Evolutionary conservation across 1,140 invertebrate species (phyloP), one percentile per base, ranked within the genome.

Genomic region (Lepidurus couesii): DNA sequence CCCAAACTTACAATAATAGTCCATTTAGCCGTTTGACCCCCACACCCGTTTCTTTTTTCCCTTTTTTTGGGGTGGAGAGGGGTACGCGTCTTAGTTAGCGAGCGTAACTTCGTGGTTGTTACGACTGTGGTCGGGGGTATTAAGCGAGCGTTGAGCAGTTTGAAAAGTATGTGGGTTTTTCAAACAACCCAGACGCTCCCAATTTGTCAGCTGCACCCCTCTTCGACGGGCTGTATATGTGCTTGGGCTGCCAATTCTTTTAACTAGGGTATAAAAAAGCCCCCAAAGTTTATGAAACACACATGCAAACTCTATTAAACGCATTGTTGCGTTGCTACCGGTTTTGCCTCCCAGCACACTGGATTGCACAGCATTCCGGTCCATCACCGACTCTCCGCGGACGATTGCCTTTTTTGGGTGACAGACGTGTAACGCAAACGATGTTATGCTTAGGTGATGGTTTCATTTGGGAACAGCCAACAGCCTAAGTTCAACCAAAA

Each of bases 181-280:
- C 53, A n/a, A 9, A 65, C 16, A 16, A 65, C 8, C 53, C 53
- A 65, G 53, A 65, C 53, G 53, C n/a, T 13, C 53, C 21, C 53
- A 65, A 65, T 65, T 65, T 65, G 53, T 65, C 53, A 65, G 53
- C 53, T 65, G 53, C 53, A 65, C 53, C 53, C 53, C 53, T 65
- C 53, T 21, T 13, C 53, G 16, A n/a, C 53, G 16, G 53, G 16
- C 53, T n/a, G 16, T 65, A 21, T 21, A 3, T 65, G 53, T 65
- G 16, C 16, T 65, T 65, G 16, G 53, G n/a, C 53, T 65, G 53
- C 13, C 53, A 65, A 13, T 65, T 65, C 53, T 65, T 65, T 65
- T 65, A 65, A 65, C 53, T 65, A 21, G 53, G 53, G 53, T 65
- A 21, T 65, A n/a, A 65, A 34, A 65, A 65, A 7, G 53, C 53